Evolutionary conservation across 1,140 invertebrate genomes (phyloP), one percentile per base, ranked within the genome.

Genomic region (Asbolus verrucosus): DNA sequence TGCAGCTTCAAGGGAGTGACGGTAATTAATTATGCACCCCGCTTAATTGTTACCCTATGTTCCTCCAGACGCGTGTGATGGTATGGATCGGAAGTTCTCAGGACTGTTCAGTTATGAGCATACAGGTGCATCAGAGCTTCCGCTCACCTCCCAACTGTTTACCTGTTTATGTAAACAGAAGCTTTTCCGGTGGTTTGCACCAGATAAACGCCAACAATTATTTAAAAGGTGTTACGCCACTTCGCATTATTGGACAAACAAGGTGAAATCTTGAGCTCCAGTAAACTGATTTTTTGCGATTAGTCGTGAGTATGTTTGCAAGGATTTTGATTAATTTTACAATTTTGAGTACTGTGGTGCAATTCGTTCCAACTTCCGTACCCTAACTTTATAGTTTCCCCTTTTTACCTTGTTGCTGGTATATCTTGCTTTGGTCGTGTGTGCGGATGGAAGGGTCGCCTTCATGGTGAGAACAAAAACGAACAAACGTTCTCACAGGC

Each of bases 41-140:
- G 15, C 13, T 62, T 33, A 36, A 33, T 62, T 19, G 31, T 62
- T 33, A 36, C 60, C 60, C 60, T 39, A 14, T 9, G 24, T 15
- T 13, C 8, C 11, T 14, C 15, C 19, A 33, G 15, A 33, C 16
- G 73, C 73, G 73, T 76, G 75, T 72, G 74, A 76, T 71, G 67
- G 65, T 71, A 50, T 62, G 60, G 39, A 73, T 76, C 75, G 73
- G 75, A 76, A 76, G 73, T 76, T 76, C 74, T 69, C 74, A 76
- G 36, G 38, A 2, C 14, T 15, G 60, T 62, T 36, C 30, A 62
- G 16, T 61, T 61, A 61, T 31, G 31, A 31, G 54, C 54, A 36
- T 18, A 62, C 60, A 62, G 60, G 60, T 62, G 60, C 8, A 62
- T 62, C 9, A 13, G 16, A 33, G 36, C 31, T 61, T 61, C 54